phyloP scores from a whole-genome alignment of 2,113 vertebrate genomes.

The Xenopus laevis region DNA sequence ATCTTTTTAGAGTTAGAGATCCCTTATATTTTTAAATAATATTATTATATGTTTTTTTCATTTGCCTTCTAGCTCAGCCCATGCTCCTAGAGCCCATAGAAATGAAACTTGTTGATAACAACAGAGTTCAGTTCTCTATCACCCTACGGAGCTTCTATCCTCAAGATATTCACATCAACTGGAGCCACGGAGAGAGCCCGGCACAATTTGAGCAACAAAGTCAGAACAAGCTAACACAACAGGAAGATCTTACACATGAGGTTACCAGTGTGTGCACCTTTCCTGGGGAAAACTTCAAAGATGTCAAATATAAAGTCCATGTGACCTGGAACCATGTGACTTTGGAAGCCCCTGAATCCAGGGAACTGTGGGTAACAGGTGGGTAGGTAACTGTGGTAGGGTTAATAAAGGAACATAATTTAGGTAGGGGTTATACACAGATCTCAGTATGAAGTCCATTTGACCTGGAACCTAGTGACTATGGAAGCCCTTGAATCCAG shows the following conservation, averaged over 20 bases:
- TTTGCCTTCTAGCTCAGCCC: conserved; percentile 1
- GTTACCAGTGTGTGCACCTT: not conserved
- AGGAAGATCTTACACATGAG: no score
- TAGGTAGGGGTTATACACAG: no score
- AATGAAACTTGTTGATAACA: not conserved
- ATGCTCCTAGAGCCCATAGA: not conserved
- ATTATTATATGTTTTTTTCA: no score
- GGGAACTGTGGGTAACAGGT: conserved; percentile 8
- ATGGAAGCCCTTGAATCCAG: not conserved
- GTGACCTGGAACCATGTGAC: conserved; percentile 7
- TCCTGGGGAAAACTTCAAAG: no score
- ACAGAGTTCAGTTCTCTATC: not conserved
- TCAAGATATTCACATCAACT: not conserved
- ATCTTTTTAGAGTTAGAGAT: no score
- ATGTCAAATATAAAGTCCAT: not conserved
- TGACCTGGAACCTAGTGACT: not conserved
- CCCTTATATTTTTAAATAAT: no score
- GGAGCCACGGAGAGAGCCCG: not conserved
- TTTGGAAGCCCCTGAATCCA: not conserved
- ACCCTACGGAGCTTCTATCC: conserved; percentile 19
- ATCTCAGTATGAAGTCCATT: not conserved
- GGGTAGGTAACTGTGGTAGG: not conserved
- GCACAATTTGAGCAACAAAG: no score
- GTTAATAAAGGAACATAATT: no score
- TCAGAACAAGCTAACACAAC: no score